Evolutionary conservation across 92 coral and sea anemone genomes (phyloP), one percentile per base, ranked within the genome.

Genomic region (Pocillopora grandis): DNA sequence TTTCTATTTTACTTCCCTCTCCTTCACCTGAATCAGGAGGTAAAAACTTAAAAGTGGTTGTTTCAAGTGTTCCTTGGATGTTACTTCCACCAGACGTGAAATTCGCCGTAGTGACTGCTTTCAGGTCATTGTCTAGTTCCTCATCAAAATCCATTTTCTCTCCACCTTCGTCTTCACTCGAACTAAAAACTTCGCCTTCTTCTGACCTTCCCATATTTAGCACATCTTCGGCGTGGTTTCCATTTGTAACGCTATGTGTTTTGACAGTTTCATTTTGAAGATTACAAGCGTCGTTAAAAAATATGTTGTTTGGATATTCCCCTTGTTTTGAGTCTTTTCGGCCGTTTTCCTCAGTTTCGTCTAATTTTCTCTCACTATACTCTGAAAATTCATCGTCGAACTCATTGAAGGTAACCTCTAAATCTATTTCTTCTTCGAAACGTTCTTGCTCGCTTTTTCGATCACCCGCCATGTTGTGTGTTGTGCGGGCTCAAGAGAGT

Each of bases 401-500:
- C 79, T 94, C 98, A 63, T 94, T 94, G 77, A 87, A 92, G 49
- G 84, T 18, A 64, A 94, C 95, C 69, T 90, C 95, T 37, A 94
- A 62, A 63, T 91, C 88, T 13, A 94, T 62, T 60, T 88, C 89
- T 33, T 81, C 92, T 11, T 88, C 94, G 36, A 63, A 77, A 33
- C 81, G 75, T 72, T 27, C 75, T 42, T 17, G 59, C 20, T 72
- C 71, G 88, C 61, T 69, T 72, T 19, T 75, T 42, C 14, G 59
- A 48, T 72, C 71, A 87, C 61, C 92, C 72, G 93, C 90, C 98
- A 94, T 93, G 73, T 90, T 69, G 73, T 14, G 9, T 12, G 16
- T n/a, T 70, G 70, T 80, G 80, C 86, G 65, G 86, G 86, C 86
- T 74, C 74, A 65, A 12, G 0, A 21, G 19, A 16, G 13, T 60